Base-by-base conservation (phyloP, 2,113 vertebrate genomes). In the Callithrix jacchus region DNA sequence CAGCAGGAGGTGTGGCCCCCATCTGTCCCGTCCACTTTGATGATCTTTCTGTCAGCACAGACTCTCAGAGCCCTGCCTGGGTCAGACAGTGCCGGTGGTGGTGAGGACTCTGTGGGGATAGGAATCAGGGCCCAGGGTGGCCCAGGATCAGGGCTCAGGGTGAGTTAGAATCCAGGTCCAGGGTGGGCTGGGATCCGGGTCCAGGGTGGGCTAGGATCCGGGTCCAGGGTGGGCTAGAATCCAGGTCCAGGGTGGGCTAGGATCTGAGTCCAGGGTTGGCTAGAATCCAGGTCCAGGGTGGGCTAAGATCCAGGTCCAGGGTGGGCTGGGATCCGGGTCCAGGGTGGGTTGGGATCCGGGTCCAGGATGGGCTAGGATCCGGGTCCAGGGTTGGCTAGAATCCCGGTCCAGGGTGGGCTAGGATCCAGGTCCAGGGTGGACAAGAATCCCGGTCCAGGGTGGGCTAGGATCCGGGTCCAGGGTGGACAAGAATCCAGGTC, bases 171-270 rank as follows among this genome's bases (percentile, higher is more conserved):
- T 25, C 4, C 0, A 20, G 54, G 40, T 1, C 76, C 52, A 5
- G 9, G 54, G 17, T 73, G 5, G 0, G 0, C 64, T 54, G 2
- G 17, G 2, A 21, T 64, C 37, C n/a, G 10, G 27, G 8, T 9
- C n/a, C 30, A 86, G 18, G 12, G 32, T 23, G n/a, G 3, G 8
- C 58, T 40, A 7, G 20, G 1, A 49, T 91, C 74, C 2, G 2
- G 49, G 23, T 7, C 21, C 27, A 3, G 1, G 35, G 20, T 25
- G 13, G 0, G 40, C 25, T 30, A 16, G 2, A 16, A 61, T 49
- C 18, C 0, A 2, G 21, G 3, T 42, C 20, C 35, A 1, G 1
- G n/a, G 4, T 20, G 35, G 1, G 23, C 37, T 76, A 7, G 1
- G 0, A 17, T 47, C 13, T 1, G 3, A 45, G 49, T 40, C 58